These are phyloP conservation scores for Tetragonisca angustula DNA, from an alignment of 2,888 invertebrate genomes.

Conservation along the genomic window DNA sequence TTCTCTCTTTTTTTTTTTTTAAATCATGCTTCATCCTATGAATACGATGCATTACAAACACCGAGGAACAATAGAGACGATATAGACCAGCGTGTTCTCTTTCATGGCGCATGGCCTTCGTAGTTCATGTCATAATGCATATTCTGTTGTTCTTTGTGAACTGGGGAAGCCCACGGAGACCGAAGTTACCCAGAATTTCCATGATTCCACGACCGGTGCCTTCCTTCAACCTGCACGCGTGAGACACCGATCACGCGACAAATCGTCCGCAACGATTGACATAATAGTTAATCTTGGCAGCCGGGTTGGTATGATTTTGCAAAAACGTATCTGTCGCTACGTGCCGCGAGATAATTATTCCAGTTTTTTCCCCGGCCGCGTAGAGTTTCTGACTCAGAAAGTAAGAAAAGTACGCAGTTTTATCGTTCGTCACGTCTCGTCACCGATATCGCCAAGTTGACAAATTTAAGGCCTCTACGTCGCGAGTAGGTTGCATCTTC, in stretches of 20 bases:
- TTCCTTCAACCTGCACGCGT: no score
- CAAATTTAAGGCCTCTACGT: background rate
- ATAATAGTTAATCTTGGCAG: constrained; percentile 6
- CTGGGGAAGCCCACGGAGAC: constrained; percentile 7
- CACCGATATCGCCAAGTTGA: background rate
- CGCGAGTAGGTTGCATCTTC: accelerated
- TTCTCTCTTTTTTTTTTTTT: background rate
- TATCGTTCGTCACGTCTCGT: no score
- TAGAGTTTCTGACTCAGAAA: background rate
- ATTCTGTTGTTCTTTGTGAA: constrained; percentile 9
- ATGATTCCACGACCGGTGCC: background rate
- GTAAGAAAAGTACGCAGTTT: background rate
- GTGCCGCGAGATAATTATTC: background rate
- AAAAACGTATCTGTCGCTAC: background rate
- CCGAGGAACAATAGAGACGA: constrained; percentile 24
- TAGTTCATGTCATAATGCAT: background rate
- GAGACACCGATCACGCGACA: background rate
- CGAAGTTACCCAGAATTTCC: background rate
- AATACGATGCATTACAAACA: background rate
- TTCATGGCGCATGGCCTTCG: constrained; percentile 30
- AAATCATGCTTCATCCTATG: background rate
- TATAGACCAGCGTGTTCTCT: background rate
- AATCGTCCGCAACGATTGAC: background rate
- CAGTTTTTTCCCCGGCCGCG: constrained; percentile 6
- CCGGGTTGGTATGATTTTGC: background rate